Evolutionary conservation across 2,888 invertebrate species (phyloP).

Genomic region (Lobophora halterata): DNA sequence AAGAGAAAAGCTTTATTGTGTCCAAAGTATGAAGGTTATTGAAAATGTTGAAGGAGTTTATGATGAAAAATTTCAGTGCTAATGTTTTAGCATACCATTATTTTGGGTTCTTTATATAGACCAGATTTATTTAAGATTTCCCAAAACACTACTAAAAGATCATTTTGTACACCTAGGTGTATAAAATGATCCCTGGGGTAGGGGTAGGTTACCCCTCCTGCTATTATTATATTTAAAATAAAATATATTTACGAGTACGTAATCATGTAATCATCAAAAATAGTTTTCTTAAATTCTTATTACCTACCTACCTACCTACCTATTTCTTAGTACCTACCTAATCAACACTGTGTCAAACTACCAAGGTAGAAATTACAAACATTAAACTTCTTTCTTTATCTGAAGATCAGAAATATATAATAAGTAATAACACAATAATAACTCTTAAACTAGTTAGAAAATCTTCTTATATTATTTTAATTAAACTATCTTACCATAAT

Average conservation of each 20-base stretch:
- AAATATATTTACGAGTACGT: slow-evolving; percentile 1
- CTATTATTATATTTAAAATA: slow-evolving; percentile 5
- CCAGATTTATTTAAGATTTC: slow-evolving; percentile 4
- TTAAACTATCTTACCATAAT: slow-evolving; percentile 5
- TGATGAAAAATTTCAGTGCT: slow-evolving; percentile 1
- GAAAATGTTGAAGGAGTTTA: slow-evolving; percentile 5
- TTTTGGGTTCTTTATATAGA: slow-evolving; percentile 4
- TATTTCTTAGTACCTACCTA: no score
- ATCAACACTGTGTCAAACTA: slow-evolving; percentile 5
- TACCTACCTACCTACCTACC: no score
- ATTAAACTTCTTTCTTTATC: slow-evolving; percentile 1
- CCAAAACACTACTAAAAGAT: slow-evolving; percentile 3
- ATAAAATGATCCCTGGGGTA: slow-evolving; percentile 7
- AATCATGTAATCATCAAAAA: slow-evolving; percentile 5
- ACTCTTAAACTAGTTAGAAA: slow-evolving; percentile 2
- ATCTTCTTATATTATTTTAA: slow-evolving; percentile 1
- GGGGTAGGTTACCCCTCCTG: slow-evolving; percentile 2
- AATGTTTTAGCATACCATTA: slow-evolving; percentile 1
- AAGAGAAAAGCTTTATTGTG: no score
- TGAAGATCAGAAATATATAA: slow-evolving; percentile 5
- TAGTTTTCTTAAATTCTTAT: slow-evolving; percentile 4
- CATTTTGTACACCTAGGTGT: slow-evolving; percentile 6
- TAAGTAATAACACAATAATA: not conserved
- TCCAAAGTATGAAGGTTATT: slow-evolving; percentile 15
- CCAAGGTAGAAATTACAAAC: slow-evolving; percentile 5